These are phyloP conservation scores for Pachycephala philippinensis DNA, from an alignment of 2,113 vertebrate species.

Conservation along the genomic window DNA sequence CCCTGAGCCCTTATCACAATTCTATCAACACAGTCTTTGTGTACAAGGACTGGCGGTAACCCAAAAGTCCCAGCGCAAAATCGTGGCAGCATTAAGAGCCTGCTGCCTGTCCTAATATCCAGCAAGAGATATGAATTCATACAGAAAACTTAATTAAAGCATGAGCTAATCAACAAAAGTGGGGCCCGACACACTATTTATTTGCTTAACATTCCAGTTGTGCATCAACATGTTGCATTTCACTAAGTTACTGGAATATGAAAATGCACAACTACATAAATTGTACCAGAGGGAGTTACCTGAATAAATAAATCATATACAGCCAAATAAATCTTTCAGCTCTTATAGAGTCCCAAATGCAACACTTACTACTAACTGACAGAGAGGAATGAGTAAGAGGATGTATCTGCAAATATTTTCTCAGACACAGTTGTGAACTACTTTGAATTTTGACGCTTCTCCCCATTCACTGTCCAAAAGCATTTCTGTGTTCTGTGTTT, in stretches of 20 bases:
- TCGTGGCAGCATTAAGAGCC: not conserved
- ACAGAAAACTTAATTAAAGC: not conserved
- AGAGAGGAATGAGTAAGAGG: slow-evolving; percentile 2
- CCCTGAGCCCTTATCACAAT: not conserved
- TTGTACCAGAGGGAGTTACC: not conserved
- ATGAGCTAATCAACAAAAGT: not conserved
- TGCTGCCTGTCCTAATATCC: not conserved
- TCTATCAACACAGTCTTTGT: slow-evolving; percentile 17
- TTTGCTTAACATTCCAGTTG: not conserved
- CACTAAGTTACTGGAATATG: not conserved
- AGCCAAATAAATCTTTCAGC: slow-evolving; percentile 24
- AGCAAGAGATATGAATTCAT: not conserved
- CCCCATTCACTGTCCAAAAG: not conserved
- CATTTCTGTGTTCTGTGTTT: not conserved
- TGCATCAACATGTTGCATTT: not conserved
- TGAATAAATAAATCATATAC: not conserved
- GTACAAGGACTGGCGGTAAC: not conserved
- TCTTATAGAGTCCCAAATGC: not conserved
- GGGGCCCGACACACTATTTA: not conserved
- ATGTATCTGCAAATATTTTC: not conserved
- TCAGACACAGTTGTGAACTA: not conserved
- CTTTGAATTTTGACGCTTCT: not conserved
- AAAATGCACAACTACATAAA: not conserved
- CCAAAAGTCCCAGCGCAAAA: not conserved
- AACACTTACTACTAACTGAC: not conserved